Evolutionary conservation across 2,113 vertebrate species (phyloP).

Genomic region (Myrmecophaga tridactyla): DNA sequence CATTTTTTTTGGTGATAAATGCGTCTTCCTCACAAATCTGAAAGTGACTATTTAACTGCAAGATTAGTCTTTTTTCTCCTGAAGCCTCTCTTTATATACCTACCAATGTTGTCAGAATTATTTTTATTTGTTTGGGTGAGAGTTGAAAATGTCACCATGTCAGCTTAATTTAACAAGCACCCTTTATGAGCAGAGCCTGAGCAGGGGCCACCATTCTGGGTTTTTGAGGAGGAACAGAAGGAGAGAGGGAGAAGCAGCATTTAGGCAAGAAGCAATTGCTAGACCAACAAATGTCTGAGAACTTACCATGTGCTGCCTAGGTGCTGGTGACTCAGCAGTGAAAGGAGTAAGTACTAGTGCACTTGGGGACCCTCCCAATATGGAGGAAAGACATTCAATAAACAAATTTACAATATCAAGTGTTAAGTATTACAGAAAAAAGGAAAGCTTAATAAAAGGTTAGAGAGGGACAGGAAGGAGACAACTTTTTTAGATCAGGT

Average conservation of each 20-base stretch:
- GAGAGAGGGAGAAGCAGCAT: background rate
- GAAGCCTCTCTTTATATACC: background rate
- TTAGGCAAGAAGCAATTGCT: background rate
- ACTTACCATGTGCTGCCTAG: too few species aligned
- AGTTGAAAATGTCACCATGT: background rate
- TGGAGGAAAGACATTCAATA: background rate
- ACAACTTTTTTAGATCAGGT: accelerated
- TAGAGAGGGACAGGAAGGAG: background rate
- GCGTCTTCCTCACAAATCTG: background rate
- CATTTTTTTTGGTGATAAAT: background rate
- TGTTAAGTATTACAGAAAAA: background rate
- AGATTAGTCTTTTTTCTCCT: background rate
- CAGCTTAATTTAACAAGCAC: background rate
- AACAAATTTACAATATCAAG: background rate
- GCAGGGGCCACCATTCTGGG: background rate
- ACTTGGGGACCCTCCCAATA: background rate
- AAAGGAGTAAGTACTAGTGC: background rate
- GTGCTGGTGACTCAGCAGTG: background rate
- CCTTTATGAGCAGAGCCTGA: background rate
- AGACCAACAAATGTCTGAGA: accelerated
- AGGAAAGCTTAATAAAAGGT: background rate
- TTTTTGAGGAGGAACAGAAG: background rate
- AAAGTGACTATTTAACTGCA: background rate
- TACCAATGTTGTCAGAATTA: background rate
- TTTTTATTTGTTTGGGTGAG: background rate